Evolutionary conservation across 2,888 invertebrate genomes (phyloP).

Genomic region (Tenthredo scrophulariae): DNA sequence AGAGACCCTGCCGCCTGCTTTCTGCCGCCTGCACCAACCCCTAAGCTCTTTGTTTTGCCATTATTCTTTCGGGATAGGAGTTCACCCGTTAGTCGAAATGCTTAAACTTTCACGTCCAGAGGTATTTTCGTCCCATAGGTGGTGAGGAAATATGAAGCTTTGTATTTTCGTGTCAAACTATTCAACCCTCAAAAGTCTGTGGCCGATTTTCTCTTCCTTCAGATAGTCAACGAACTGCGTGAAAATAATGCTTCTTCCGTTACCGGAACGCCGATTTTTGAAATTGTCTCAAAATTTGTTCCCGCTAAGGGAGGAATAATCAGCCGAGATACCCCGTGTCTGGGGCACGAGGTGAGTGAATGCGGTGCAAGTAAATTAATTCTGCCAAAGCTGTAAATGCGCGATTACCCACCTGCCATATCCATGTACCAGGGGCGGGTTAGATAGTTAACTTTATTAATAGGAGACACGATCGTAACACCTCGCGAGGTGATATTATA

Average conservation of each 20-base stretch:
- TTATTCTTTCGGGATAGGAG: conserved; percentile 25
- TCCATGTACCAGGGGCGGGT: conserved; percentile 20
- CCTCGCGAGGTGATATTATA: not conserved
- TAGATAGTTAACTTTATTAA: conserved; percentile 43
- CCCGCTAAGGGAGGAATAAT: not conserved
- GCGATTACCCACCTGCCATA: conserved; percentile 24
- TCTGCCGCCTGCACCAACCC: not conserved
- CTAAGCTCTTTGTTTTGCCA: not conserved
- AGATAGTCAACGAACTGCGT: no score
- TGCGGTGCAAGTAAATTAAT: conserved; percentile 25
- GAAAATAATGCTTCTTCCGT: no score
- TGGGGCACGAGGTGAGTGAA: not conserved
- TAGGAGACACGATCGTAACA: conserved; percentile 41
- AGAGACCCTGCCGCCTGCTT: not conserved
- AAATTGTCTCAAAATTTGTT: not conserved
- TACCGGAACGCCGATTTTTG: not conserved
- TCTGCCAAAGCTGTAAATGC: conserved; percentile 30
- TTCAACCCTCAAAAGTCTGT: not conserved
- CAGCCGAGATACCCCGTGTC: not conserved
- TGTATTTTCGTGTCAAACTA: not conserved
- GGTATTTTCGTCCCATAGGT: no score
- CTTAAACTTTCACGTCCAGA: not conserved
- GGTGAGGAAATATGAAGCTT: not conserved
- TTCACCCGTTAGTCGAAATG: not conserved
- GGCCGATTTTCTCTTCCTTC: no score